These are phyloP conservation scores for Bombylius major DNA, from an alignment of 2,888 invertebrate genomes.

Conservation along the genomic window DNA sequence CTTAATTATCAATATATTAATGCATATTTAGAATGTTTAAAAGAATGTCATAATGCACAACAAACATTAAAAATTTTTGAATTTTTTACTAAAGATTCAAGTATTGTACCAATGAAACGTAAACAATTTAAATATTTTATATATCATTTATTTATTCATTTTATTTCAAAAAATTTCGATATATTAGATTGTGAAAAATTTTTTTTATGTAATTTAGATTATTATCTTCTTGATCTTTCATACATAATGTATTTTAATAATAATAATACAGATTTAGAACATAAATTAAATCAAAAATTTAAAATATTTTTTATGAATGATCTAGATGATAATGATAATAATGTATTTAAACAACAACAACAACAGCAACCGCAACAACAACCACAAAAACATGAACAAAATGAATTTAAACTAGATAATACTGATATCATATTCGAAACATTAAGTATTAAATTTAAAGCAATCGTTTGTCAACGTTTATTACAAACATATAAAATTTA, in stretches of 20 bases:
- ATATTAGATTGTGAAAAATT: slow-evolving; percentile 32
- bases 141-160: slow-evolving; percentile 33
- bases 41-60: slow-evolving; percentile 25
- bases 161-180: slow-evolving; percentile 29
- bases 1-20: slow-evolving; percentile 35
- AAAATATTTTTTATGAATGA: slow-evolving; percentile 8
- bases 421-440: slow-evolving; percentile 35
- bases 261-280: slow-evolving; percentile 24
- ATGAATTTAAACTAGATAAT: slow-evolving; percentile 25
- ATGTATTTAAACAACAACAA: not conserved
- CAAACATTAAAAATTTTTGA: slow-evolving; percentile 34
- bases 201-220: slow-evolving; percentile 34
- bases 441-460: slow-evolving; percentile 35
- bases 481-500: slow-evolving; percentile 1
- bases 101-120: slow-evolving; percentile 33
- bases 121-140: slow-evolving; percentile 35
- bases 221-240: slow-evolving; percentile 33
- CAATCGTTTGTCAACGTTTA: slow-evolving; percentile 31
- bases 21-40: slow-evolving; percentile 32
- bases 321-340: slow-evolving; percentile 4
- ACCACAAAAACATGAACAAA: not conserved
- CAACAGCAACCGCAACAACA: no score
- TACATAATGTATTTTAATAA: slow-evolving; percentile 36
- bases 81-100: slow-evolving; percentile 37
- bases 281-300: slow-evolving; percentile 17